Evolutionary conservation across 2,113 vertebrate species (phyloP).

Genomic region (Crotalus horridus): DNA sequence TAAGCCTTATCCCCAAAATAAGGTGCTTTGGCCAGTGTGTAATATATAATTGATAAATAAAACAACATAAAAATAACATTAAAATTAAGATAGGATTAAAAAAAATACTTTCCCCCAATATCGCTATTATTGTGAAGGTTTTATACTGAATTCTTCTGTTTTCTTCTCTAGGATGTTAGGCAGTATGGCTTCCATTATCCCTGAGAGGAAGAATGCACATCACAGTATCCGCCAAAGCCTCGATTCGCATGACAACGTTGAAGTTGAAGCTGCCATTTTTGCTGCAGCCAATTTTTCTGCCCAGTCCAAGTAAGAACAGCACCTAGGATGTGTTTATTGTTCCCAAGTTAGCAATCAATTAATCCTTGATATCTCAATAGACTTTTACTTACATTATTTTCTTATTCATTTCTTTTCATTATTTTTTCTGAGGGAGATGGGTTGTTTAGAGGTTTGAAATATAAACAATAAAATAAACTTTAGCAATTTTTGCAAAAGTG

Average conservation of each 20-base stretch:
- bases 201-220: slow-evolving; percentile 96
- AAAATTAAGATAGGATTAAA: background rate
- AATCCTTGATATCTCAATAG: background rate
- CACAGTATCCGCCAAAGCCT: slow-evolving; percentile 98
- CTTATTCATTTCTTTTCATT: background rate
- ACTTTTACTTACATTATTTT: background rate
- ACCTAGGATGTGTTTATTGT: background rate
- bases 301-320: slow-evolving; percentile 86
- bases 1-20: too few species aligned
- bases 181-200: slow-evolving; percentile 96
- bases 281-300: slow-evolving; percentile 96
- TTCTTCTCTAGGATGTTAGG: slow-evolving; percentile 85
- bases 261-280: slow-evolving; percentile 98
- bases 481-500: background rate
- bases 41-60: background rate
- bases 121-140: background rate
- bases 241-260: slow-evolving; percentile 96
- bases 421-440: background rate
- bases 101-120: background rate
- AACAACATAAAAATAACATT: background rate
- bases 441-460: background rate
- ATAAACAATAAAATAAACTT: background rate
- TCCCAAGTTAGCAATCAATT: background rate
- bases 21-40: background rate
- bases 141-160: slow-evolving; percentile 4